Conservation (phyloP, 2,113 vertebrate species). For the Lophius piscatorius region DNA sequence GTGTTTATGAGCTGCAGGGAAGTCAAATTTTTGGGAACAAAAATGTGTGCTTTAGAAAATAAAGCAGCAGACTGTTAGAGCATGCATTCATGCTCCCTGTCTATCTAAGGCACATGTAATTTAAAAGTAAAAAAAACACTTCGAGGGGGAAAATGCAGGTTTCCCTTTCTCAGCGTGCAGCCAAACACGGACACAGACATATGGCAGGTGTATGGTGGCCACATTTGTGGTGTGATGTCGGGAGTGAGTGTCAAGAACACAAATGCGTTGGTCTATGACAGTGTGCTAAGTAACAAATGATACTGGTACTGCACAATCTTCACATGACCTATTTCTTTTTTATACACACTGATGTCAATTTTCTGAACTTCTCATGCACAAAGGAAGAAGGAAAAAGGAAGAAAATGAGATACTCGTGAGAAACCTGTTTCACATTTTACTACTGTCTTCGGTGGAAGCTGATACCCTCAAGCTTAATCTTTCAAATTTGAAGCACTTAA, state of each 20-base stretch:
- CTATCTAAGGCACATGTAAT: background rate
- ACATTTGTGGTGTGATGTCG: conserved; percentile 34
- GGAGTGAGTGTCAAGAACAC: conserved; percentile 45
- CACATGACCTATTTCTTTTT: conserved; percentile 55
- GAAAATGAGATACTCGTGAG: conserved; percentile 1
- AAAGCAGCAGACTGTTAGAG: background rate
- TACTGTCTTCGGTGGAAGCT: conserved; percentile 28
- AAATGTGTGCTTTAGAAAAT: background rate
- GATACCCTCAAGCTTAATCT: conserved; percentile 35
- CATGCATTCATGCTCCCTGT: conserved; percentile 1
- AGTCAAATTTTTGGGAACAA: background rate
- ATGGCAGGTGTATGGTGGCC: conserved; percentile 26
- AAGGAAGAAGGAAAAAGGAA: conserved; percentile 4
- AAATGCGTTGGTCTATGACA: conserved; percentile 43
- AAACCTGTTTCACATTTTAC: too few species aligned
- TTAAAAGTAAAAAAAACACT: background rate
- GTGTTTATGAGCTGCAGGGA: too few species aligned
- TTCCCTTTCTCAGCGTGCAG: conserved; percentile 20
- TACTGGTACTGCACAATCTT: conserved; percentile 52
- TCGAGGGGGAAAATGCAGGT: conserved; percentile 8
- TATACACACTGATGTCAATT: conserved; percentile 49
- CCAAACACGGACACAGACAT: conserved; percentile 48
- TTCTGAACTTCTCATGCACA: conserved; percentile 44
- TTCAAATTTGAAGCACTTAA: conserved; percentile 48
- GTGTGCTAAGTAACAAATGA: conserved; percentile 63